Base-by-base conservation (phyloP, 2,888 invertebrate genomes). In the Torymus aiolomorphi region DNA sequence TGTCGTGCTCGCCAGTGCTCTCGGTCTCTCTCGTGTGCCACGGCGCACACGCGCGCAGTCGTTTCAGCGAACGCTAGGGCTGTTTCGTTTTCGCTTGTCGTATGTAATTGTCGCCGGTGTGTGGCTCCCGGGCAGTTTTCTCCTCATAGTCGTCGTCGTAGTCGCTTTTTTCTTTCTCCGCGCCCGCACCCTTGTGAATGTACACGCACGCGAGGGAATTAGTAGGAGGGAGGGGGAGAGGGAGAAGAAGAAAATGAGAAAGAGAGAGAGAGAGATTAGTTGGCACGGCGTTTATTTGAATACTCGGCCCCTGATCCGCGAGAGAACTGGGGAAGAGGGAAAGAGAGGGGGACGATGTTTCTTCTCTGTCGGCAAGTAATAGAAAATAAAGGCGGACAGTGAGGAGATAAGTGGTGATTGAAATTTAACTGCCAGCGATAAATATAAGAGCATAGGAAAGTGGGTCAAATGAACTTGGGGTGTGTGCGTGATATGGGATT, bases 271-370 rank as follows among this genome's bases (percentile, higher is more conserved):
- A 24, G 31, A 72, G 65, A 73, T 73, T 56, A 65, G n/a, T 65
- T 14, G 42, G 54, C 16, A 56, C 18, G 56, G 10, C 54, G 11
- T 73, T 54, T 63, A 63, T 73, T 73, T 63, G 42, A 72, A 72
- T 72, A 24, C 61, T 69, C 42, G 42, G 42, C 8, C 42, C 8
- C 42, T 42, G 42, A 42, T 42, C 42, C 8, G 8, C 42, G 8
- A 42, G 42, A 42, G 42, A 42, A 42, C 42, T 42, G 42, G 42
- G 42, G 42, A 42, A 31, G 31, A 31, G 31, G 3, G 31, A 31
- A 31, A 5, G 5, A 4, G 3, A 31, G 31, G 31, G 31, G 5
- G 42, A 8, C 42, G 42, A 42, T 42, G 8, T 24, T 13, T 20
- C 56, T 13, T 18, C 8, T 42, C 1, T 42, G 42, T 42, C 5